phyloP scores from a whole-genome alignment of 1,140 invertebrate species.

The Aphelinus certus region DNA sequence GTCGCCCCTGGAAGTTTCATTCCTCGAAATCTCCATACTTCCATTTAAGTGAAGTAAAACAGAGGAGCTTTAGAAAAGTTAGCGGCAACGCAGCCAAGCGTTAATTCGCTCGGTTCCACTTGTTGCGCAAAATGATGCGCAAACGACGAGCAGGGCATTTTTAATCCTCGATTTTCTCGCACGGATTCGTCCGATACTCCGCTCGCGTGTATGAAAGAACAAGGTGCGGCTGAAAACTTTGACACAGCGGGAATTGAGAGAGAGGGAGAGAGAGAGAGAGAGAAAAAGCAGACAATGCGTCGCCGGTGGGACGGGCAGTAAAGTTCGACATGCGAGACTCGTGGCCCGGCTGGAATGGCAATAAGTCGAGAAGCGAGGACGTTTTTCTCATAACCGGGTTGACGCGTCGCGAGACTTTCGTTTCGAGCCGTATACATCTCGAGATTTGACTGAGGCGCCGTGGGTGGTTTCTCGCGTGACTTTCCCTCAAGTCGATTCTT shows the following conservation, averaged over 20 bases:
- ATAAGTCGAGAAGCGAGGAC: constrained; percentile 10
- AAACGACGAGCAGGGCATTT: background rate
- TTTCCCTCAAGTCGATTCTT: too few species aligned
- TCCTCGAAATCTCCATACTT: too few species aligned
- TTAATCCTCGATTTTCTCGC: background rate
- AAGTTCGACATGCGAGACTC: constrained; percentile 12
- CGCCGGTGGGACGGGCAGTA: background rate
- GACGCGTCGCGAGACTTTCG: constrained; percentile 19
- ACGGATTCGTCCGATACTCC: too few species aligned
- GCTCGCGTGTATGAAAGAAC: too few species aligned
- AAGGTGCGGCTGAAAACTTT: too few species aligned
- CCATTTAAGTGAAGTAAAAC: background rate
- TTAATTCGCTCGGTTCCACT: constrained; percentile 23
- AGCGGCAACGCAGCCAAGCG: background rate
- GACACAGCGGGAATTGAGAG: background rate
- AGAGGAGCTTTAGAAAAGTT: constrained; percentile 3
- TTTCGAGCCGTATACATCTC: constrained; percentile 26
- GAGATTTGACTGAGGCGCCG: constrained; percentile 2
- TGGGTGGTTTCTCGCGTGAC: too few species aligned
- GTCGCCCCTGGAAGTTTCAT: too few species aligned
- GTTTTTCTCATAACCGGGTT: constrained; percentile 24
- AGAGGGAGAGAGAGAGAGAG: background rate
- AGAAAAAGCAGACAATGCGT: background rate
- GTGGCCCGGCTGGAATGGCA: background rate
- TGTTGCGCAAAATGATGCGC: constrained; percentile 23